phyloP scores from a whole-genome alignment of 2,888 invertebrate genomes.

The Brenthis daphne region DNA sequence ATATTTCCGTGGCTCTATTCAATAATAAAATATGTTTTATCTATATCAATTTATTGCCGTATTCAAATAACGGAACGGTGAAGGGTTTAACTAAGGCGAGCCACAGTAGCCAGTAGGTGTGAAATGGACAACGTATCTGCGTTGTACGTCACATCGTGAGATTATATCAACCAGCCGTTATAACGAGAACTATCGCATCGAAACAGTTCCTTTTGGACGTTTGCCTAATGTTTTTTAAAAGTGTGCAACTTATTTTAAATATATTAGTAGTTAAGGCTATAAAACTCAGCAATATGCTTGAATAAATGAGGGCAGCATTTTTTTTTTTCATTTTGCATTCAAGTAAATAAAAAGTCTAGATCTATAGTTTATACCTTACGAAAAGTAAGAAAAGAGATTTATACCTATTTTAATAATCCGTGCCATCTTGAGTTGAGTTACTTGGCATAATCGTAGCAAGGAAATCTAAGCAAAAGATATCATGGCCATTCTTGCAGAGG shows the following conservation, averaged over 20 bases:
- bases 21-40: conserved; percentile 4
- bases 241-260: conserved; percentile 15
- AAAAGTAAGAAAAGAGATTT: not conserved
- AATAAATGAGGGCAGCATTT: not conserved
- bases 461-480: conserved; percentile 4
- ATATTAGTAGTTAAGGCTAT: conserved; percentile 11
- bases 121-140: conserved; percentile 56
- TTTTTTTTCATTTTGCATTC: not conserved
- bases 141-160: conserved; percentile 26
- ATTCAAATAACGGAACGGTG: conserved; percentile 25
- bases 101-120: conserved; percentile 70
- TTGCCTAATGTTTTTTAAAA: conserved; percentile 30
- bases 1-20: not conserved
- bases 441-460: too few relatives aligned
- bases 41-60: conserved; percentile 18
- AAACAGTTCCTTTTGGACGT: conserved; percentile 24
- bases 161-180: conserved; percentile 39
- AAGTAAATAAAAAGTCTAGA: not conserved
- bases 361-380: not conserved
- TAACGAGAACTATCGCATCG: not conserved
- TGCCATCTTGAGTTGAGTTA: too few relatives aligned
- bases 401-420: too few relatives aligned
- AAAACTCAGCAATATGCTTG: not conserved
- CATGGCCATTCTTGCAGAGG: conserved; percentile 6
- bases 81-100: conserved; percentile 43